Evolutionary conservation across 2,888 invertebrate species (phyloP), one percentile per base, ranked within the genome.

Genomic region (Thymelicus sylvestris): DNA sequence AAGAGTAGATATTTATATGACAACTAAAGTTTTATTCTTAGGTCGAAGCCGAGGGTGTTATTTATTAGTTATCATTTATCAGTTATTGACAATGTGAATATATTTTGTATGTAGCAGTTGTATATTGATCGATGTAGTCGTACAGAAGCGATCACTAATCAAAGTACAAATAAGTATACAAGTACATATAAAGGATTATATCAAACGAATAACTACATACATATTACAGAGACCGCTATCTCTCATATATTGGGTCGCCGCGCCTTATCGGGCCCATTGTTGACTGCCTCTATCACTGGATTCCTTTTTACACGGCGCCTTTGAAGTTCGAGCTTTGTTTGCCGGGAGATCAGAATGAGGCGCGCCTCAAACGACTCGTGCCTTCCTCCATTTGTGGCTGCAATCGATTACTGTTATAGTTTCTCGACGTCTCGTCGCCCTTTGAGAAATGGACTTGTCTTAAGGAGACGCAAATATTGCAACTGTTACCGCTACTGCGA

Each of bases 271-370:
- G 85, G 86, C 89, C 91, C 87, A 92, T 92, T 92, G 92, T 92
- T 90, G 92, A 91, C 92, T 92, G 89, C 91, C 91, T 92, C 89
- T 91, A 92, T 92, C 91, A 92, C 90, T 89, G 92, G 92, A 90
- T 91, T 92, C 90, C 92, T 92, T 92, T 91, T 91, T 88, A 89
- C 90, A 89, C 86, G 83, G 87, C 83, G 88, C 90, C 92, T 92
- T 92, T 92, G 92, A 92, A 89, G 89, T 87, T 83, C 83, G 82
- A 84, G 80, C 90, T 90, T 92, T 92, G 92, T 92, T 92, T 91
- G 91, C 86, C 84, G 82, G 86, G 86, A 91, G 91, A 91, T 91
- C 91, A 87, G 89, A 89, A 91, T 89, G 91, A 91, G 90, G 88
- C 88, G 82, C 79, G 82, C 79, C 79, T 83, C 85, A 85, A 88